Evolutionary conservation across 2,113 vertebrate species (phyloP), one percentile per base, ranked within the genome.

Genomic region (Thalassarche chlororhynchos): DNA sequence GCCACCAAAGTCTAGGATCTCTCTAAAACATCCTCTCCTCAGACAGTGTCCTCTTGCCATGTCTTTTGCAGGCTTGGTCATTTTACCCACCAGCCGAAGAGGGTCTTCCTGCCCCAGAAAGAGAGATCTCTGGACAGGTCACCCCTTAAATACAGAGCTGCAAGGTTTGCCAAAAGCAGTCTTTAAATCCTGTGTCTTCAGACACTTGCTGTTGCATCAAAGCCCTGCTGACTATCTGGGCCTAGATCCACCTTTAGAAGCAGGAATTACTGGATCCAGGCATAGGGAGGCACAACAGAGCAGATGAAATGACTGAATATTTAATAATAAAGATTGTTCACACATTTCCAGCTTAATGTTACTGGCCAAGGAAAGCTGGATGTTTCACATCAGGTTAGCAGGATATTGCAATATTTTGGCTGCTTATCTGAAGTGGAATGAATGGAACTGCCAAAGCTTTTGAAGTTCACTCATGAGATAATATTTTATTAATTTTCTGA

Each of bases 391-490:
- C 84, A 94, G 84, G 93, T 96, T 97, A 96, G 91, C 94, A 96
- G 97, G 95, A 97, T 97, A 97, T 96, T 97, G 97, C 93, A 96
- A 26, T 96, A 97, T 96, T 97, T 96, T 96, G 95, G 96, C 94
- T 96, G 78, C 94, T 96, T 96, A 97, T 97, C 95, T 97, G 95
- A 96, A 96, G 89, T 97, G 87, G 93, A 97, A 94, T 97, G 94
- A 97, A 94, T 97, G 94, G 87, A 96, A 93, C 89, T 91, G 96
- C 97, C 96, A 95, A 95, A 96, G 94, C 96, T 97, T 97, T 97
- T 97, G 97, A 97, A 97, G 97, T 96, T 97, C 93, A 93, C 89
- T 95, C 91, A 93, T 93, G 91, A 96, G 96, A 94, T 97, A 96
- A 96, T 97, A 84, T 96, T 96, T 92, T 95, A 97, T 97, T 97